Base-by-base conservation (phyloP, 2,113 vertebrate genomes). In the Trachemys scripta region DNA sequence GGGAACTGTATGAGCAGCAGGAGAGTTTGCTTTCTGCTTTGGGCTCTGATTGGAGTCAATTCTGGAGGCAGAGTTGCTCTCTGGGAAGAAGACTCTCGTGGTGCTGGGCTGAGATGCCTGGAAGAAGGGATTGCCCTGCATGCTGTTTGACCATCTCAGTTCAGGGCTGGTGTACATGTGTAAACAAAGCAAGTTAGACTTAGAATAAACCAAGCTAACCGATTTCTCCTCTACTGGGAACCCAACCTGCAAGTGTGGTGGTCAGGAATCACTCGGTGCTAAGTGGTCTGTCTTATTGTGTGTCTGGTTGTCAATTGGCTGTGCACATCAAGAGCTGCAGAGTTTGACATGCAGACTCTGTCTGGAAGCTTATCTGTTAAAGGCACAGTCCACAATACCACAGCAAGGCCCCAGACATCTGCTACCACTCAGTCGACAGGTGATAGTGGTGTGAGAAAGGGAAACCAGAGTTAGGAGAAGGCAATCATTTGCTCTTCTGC, bases 1-100 rank as follows among this genome's bases (percentile, higher is more conserved):
- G 25, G 24, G 1, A 25, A 17, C 54, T 56, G 0, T 8, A 53
- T 0, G 1, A 87, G 10, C 0, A 12, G 1, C 5, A 53, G 12
- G 42, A 62, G 22, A 5, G 3, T 62, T 89, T 86, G 22, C 2
- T 80, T 25, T 86, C 47, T 56, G 49, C 0, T 1, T 85, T 56
- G 35, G n/a, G 19, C 10, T 81, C 47, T 88, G 57, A 82, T 45
- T 76, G 47, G 24, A 59, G 2, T 35, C 8, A 1, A 1, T 54
- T 92, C 72, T 75, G 19, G 54, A 89, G 78, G 75, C 4, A 90
- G 38, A 82, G 35, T 1, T 65, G 49, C 6, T 54, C 35, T 72
- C 54, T 84, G 5, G 45, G 10, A 92, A 6, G 17, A 85, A 62
- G 25, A 1, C 1, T 1, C 5, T 62, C 27, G 53, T 89, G 62